Evolutionary conservation across 2,888 invertebrate genomes (phyloP), one percentile per base, ranked within the genome.

Genomic region (Eupsilia transversa): DNA sequence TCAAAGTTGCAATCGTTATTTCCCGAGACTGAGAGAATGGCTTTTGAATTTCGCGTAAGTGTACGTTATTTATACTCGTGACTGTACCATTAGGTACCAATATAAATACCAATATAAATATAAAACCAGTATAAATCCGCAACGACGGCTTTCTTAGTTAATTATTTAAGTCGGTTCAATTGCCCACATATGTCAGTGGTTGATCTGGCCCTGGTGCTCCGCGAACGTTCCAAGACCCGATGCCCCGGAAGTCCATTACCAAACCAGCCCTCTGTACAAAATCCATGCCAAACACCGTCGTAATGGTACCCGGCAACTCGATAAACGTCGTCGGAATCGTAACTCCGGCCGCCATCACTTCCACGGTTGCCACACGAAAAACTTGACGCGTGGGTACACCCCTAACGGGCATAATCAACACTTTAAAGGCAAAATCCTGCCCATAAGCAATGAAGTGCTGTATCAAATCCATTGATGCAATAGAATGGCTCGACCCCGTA

Each of bases 241-340:
- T 33, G 3, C 38, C 30, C 54, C 67, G 52, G n/a, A 77, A 79
- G 14, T 79, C 73, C 14, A 79, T 7, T 3, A 68, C n/a, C 43
- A 79, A 20, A 2, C 77, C 77, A 33, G 77, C 67, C 3, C 41
- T 46, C 54, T 30, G 56, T 27, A 79, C 20, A 23, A 79, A 79
- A 38, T 77, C 67, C 46, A 79, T 79, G 35, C 78, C 78, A 12
- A 79, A 59, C 1, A 73, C 27, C 12, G 41, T 49, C 23, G 41
- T 68, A 23, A 14, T 10, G 4, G 67, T 14, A 3, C 38, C 14
- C 3, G 78, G 78, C 17, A 64, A 0, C 1, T 46, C 63, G 4
- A 79, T 27, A 23, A 79, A 68, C 3, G 30, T 41, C 5, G 72
- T 41, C 14, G 43, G 14, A 14, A 79, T 23, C 4, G 2, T n/a